Conservation (phyloP, 2,797 vertebrate species). For the Tragopan temminckii region DNA sequence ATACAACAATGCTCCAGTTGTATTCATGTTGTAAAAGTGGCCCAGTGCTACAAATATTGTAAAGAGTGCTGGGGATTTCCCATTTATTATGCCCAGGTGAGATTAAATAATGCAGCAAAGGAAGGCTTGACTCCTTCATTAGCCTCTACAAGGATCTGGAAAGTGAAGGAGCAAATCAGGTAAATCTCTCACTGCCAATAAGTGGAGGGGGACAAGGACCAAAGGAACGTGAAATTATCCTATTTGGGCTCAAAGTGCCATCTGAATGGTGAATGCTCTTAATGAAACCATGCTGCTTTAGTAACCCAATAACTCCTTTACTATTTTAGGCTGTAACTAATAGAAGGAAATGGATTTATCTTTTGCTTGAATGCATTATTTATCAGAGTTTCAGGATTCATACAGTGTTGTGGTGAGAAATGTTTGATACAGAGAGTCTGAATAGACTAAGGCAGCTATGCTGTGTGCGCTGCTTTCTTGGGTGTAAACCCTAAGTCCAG, state of each 20-base stretch:
- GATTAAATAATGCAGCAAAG: conserved; percentile 60
- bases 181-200: conserved; percentile 46
- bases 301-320: conserved; percentile 47
- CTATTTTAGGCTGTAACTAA: conserved; percentile 66
- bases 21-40: conserved; percentile 58
- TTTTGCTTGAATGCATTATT: conserved; percentile 66
- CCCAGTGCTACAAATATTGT: conserved; percentile 48
- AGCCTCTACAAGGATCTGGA: conserved; percentile 38
- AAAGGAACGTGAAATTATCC: conserved; percentile 60
- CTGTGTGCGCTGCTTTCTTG: fast-evolving
- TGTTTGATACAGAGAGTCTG: not conserved
- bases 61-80: conserved; percentile 56
- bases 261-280: conserved; percentile 56
- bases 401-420: not conserved
- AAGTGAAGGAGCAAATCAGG: not conserved
- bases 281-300: conserved; percentile 49
- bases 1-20: conserved; percentile 58
- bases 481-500: not conserved
- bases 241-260: conserved; percentile 17
- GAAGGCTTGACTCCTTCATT: conserved; percentile 57
- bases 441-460: not conserved
- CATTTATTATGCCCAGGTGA: conserved; percentile 64
- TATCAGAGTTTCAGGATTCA: conserved; percentile 41
- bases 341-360: conserved; percentile 67
- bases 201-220: conserved; percentile 12